phyloP scores from a whole-genome alignment of 2,888 invertebrate species.

The Caenorhabditis becei region DNA sequence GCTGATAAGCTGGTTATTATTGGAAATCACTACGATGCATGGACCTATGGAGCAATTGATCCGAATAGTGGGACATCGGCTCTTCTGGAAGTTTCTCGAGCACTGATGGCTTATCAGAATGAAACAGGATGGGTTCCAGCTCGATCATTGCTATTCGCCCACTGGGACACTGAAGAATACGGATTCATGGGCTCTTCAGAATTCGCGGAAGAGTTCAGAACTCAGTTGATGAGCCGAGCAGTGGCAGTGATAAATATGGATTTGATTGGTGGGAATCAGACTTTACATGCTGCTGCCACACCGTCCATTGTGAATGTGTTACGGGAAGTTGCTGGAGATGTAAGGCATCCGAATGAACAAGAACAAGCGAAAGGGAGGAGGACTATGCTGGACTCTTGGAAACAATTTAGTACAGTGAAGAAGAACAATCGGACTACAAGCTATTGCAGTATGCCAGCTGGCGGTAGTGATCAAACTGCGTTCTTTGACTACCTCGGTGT shows the following conservation, averaged over 20 bases:
- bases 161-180: conserved; percentile 84
- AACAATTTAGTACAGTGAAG: too few species aligned
- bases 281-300: conserved; percentile 71
- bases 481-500: conserved; percentile 81
- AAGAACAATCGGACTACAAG: conserved; percentile 23
- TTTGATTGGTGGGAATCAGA: conserved; percentile 72
- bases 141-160: conserved; percentile 82
- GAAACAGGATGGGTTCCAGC: conserved; percentile 83
- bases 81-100: conserved; percentile 83
- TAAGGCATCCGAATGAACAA: conserved; percentile 71
- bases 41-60: too few species aligned
- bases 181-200: conserved; percentile 83
- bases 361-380: conserved; percentile 65
- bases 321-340: conserved; percentile 81
- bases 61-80: conserved; percentile 83
- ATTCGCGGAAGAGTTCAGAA: conserved; percentile 82
- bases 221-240: conserved; percentile 80
- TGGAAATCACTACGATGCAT: conserved; percentile 84
- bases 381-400: conserved; percentile 79
- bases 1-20: conserved; percentile 84
- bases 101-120: conserved; percentile 64
- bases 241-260: conserved; percentile 83
- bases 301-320: conserved; percentile 82
- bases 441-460: conserved; percentile 77
- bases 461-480: conserved; percentile 83